Percentiles rank a stretch among this genome's conserved stretches.
These are phyloP conservation scores for Hermaeophaga mercurialis DNA, from an alignment of 2,888 invertebrate genomes.

Conservation along the genomic window DNA sequence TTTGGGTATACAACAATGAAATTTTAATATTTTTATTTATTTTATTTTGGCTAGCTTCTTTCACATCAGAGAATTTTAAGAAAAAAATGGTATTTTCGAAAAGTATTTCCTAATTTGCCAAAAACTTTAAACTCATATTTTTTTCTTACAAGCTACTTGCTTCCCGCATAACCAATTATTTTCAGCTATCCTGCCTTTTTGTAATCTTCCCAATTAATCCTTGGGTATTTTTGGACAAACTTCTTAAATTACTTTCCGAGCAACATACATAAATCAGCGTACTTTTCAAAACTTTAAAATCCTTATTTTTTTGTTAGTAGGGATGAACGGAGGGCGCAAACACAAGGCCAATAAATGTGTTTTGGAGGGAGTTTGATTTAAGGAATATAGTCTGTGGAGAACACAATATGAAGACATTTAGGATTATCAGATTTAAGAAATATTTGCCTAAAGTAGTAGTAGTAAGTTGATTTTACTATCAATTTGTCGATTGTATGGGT, in stretches of 20 bases:
- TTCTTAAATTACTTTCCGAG: conserved; percentile 7
- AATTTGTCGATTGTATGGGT: too few relatives aligned
- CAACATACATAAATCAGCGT: conserved; percentile 4
- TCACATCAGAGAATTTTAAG: too few relatives aligned
- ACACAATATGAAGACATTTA: too few relatives aligned
- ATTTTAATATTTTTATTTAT: too few relatives aligned
- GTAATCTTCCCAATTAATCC: conserved; percentile 14
- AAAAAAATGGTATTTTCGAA: too few relatives aligned
- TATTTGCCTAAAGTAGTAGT: too few relatives aligned
- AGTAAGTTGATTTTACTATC: too few relatives aligned
- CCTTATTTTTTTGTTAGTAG: background rate
- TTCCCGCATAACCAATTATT: conserved; percentile 3
- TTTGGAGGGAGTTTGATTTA: background rate
- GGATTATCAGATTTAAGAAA: too few relatives aligned
- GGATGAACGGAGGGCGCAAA: background rate
- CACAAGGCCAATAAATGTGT: conserved; percentile 2
- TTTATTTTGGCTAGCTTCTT: too few relatives aligned
- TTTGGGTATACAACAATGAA: too few relatives aligned
- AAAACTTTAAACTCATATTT: conserved; percentile 4
- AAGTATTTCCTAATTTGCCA: too few relatives aligned
- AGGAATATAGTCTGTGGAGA: background rate
- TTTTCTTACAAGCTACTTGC: background rate
- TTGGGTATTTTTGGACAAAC: conserved; percentile 6
- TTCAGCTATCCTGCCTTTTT: conserved; percentile 4
- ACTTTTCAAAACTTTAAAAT: conserved; percentile 11